Evolutionary conservation across 2,888 invertebrate species (phyloP).

Genomic region (Lasioglossum malachurum): DNA sequence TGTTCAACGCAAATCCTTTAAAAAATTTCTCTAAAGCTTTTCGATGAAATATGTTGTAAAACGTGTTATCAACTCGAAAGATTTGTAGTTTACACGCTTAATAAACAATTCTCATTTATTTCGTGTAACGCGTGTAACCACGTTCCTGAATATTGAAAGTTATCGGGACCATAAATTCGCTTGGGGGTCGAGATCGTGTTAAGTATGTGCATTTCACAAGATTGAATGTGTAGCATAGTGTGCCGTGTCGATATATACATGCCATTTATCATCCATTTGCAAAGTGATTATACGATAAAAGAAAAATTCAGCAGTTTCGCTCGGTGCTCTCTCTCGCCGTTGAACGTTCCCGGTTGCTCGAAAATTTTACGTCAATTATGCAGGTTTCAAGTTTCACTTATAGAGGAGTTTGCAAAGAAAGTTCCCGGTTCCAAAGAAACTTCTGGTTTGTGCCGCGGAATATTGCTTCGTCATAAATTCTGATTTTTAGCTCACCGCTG

Average conservation of each 20-base stretch:
- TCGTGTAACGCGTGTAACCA: not conserved
- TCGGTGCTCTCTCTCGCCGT: not conserved
- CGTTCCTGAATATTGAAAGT: not conserved
- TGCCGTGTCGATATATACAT: conserved; percentile 9
- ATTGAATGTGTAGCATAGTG: conserved; percentile 2
- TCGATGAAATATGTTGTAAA: too few relatives aligned
- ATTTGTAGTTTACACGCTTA: not conserved
- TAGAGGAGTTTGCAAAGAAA: conserved; percentile 53
- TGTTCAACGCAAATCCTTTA: not conserved
- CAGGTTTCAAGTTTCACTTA: conserved; percentile 62
- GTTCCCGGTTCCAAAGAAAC: conserved; percentile 57
- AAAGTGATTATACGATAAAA: conserved; percentile 18
- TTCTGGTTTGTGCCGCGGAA: conserved; percentile 57
- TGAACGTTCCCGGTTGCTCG: conserved; percentile 33
- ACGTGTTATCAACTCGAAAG: not conserved
- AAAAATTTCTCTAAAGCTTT: not conserved
- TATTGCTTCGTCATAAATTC: conserved; percentile 66
- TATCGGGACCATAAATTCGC: not conserved
- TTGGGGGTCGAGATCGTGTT: not conserved
- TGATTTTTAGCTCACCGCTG: conserved; percentile 46
- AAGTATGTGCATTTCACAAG: conserved; percentile 14
- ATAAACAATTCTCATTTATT: not conserved
- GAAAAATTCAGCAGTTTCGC: not conserved
- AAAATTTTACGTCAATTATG: conserved; percentile 63
- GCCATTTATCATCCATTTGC: conserved; percentile 35